Conservation (phyloP, 2,113 vertebrate genomes). For the Phalacrocorax aristotelis region DNA sequence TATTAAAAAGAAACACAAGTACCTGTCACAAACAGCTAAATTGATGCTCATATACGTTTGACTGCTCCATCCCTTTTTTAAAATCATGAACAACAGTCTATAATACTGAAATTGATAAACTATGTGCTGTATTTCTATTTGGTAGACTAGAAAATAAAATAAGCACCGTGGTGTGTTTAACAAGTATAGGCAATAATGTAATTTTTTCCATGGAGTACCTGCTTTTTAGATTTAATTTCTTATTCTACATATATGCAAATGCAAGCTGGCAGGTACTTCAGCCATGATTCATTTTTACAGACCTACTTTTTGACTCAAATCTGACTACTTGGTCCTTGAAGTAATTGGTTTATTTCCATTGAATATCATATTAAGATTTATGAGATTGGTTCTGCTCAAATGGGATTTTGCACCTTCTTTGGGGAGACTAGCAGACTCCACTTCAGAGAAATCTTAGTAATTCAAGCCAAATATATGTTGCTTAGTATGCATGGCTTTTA, state of each 20-base stretch:
- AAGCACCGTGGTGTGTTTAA: background rate
- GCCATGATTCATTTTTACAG: background rate
- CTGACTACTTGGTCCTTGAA: background rate
- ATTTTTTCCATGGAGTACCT: background rate
- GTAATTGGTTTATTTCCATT: background rate
- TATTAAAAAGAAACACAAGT: background rate
- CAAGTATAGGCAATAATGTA: background rate
- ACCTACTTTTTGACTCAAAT: background rate
- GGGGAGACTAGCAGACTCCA: background rate
- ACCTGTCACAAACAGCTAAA: background rate
- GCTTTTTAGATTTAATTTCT: background rate
- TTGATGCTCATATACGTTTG: background rate
- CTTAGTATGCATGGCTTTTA: background rate
- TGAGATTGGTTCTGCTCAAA: background rate
- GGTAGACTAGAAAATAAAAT: background rate
- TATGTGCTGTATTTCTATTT: background rate
- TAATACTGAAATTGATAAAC: background rate
- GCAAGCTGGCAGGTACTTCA: background rate
- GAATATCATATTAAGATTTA: background rate
- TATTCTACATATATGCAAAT: background rate
- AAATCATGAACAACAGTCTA: background rate
- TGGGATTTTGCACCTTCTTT: background rate
- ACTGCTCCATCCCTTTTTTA: background rate
- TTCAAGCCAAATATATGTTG: background rate
- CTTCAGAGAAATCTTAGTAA: background rate